Conservation (phyloP, 1,140 invertebrate species). For the Brachystomella parvula region DNA sequence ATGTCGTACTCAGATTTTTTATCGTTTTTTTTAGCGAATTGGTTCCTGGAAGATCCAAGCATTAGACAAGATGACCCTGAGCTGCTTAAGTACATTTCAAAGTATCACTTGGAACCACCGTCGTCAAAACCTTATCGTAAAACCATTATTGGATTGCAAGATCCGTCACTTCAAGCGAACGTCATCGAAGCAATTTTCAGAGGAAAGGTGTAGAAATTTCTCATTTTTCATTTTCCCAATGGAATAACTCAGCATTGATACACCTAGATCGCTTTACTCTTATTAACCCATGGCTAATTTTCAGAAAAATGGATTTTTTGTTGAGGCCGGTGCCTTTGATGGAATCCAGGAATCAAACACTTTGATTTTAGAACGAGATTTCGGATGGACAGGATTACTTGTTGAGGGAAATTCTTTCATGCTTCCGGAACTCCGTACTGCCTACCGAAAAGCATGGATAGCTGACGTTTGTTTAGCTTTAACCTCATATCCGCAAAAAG, state of each 20-base stretch:
- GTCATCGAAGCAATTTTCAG: not conserved
- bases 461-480: conserved; percentile 9
- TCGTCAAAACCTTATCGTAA: not conserved
- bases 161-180: not conserved
- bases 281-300: not conserved
- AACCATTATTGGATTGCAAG: not conserved
- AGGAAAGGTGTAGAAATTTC: too few species aligned
- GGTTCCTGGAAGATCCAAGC: not conserved
- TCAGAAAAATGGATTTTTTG: conserved; percentile 40
- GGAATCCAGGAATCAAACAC: conserved; percentile 43
- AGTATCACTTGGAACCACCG: conserved; percentile 1
- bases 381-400: conserved; percentile 44
- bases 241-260: too few species aligned
- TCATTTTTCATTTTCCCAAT: too few species aligned
- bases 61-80: not conserved
- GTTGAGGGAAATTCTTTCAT: conserved; percentile 45
- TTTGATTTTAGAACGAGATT: conserved; percentile 39
- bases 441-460: conserved; percentile 12
- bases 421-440: conserved; percentile 30
- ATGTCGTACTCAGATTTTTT: not conserved
- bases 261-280: too few species aligned
- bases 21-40: not conserved
- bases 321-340: conserved; percentile 43
- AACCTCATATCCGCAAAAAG: conserved; percentile 1
- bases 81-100: not conserved